Evolutionary conservation across 2,888 invertebrate species (phyloP).

Genomic region (Steinernema hermaphroditum): DNA sequence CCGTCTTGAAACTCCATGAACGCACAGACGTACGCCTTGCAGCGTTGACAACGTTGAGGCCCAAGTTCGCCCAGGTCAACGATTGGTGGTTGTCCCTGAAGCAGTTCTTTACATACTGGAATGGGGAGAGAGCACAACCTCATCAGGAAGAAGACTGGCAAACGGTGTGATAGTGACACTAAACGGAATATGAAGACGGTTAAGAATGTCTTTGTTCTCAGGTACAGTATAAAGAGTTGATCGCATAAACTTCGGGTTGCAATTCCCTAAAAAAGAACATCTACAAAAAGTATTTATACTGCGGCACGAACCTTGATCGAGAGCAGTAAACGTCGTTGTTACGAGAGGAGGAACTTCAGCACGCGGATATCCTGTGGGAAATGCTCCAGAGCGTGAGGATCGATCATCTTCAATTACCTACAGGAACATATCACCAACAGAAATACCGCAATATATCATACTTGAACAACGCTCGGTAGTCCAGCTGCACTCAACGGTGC

Average conservation of each 20-base stretch:
- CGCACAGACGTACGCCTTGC: slow-evolving; percentile 99
- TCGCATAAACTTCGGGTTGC: slow-evolving; percentile 75
- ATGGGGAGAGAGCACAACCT: slow-evolving; percentile 61
- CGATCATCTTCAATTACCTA: slow-evolving; percentile 92
- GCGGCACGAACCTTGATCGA: slow-evolving; percentile 95
- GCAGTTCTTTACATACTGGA: neutral
- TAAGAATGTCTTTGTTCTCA: slow-evolving; percentile 87
- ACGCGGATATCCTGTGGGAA: slow-evolving; percentile 83
- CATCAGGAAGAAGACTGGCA: slow-evolving; percentile 74
- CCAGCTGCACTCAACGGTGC: slow-evolving; percentile 60
- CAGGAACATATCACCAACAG: slow-evolving; percentile 67
- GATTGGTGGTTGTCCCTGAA: slow-evolving; percentile 73
- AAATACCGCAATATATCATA: no score
- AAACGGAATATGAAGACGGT: slow-evolving; percentile 87
- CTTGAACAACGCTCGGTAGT: slow-evolving; percentile 61
- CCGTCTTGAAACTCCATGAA: slow-evolving; percentile 96
- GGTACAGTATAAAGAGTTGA: slow-evolving; percentile 96
- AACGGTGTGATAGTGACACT: slow-evolving; percentile 86
- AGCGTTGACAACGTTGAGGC: slow-evolving; percentile 91
- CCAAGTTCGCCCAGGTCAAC: slow-evolving; percentile 89
- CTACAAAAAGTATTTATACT: no score
- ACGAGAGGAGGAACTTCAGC: slow-evolving; percentile 88
- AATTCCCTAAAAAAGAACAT: slow-evolving; percentile 61
- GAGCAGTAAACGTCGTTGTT: slow-evolving; percentile 86
- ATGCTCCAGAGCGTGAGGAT: slow-evolving; percentile 77